These are phyloP conservation scores for Haliaeetus leucogaster DNA, from an alignment of 2,113 vertebrate species.

Conservation along the genomic window DNA sequence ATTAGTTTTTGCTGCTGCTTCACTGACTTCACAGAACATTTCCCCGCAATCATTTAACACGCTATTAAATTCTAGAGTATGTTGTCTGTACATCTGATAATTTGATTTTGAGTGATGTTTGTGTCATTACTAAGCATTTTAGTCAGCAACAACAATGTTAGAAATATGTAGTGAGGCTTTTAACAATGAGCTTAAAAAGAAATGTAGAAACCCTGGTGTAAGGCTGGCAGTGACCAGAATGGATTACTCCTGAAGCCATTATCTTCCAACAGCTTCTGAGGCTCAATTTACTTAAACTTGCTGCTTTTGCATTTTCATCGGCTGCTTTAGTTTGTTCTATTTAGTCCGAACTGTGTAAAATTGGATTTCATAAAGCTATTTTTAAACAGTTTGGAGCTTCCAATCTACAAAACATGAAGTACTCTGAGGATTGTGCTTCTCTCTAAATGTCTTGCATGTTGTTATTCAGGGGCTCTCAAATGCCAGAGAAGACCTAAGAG, in stretches of 20 bases:
- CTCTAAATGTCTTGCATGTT: background rate
- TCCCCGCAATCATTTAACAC: conserved; percentile 80
- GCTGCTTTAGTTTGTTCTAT: conserved; percentile 36
- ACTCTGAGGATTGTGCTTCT: background rate
- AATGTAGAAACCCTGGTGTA: conserved; percentile 11
- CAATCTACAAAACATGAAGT: background rate
- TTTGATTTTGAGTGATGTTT: conserved; percentile 88
- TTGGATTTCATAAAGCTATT: conserved; percentile 1
- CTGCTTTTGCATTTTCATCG: background rate
- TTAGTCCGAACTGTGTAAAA: conserved; percentile 20
- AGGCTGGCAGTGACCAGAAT: conserved; percentile 28
- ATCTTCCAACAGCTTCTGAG: conserved; percentile 22
- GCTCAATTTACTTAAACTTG: conserved; percentile 53
- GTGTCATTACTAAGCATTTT: conserved; percentile 81
- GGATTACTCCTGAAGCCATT: conserved; percentile 45
- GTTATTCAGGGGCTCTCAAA: background rate
- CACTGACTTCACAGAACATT: conserved; percentile 81
- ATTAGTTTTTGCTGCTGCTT: conserved; percentile 75
- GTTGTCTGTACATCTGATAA: conserved; percentile 79
- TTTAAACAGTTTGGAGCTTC: background rate
- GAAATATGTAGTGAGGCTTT: conserved; percentile 47
- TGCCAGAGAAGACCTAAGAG: background rate
- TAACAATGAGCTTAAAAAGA: conserved; percentile 48
- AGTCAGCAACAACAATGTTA: conserved; percentile 71
- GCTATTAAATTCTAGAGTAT: conserved; percentile 76